Percentiles rank a stretch among this genome's conserved stretches.
phyloP scores from a whole-genome alignment of 2,113 vertebrate genomes.

The Amia ocellicauda region DNA sequence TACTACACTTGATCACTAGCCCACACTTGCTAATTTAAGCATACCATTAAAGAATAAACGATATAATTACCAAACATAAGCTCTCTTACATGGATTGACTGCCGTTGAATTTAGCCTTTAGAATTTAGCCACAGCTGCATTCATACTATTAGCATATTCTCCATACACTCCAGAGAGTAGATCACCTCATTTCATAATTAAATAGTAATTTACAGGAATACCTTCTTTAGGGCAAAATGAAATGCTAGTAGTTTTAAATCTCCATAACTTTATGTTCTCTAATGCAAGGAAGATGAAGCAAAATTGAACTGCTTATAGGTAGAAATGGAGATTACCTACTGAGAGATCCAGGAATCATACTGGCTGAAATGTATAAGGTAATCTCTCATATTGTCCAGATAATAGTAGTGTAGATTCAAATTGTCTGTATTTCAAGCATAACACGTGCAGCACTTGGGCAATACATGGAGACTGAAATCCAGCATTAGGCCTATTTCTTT shows the following conservation, averaged over 20 bases:
- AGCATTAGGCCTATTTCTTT: too few species aligned
- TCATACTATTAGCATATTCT: slow-evolving; percentile 3
- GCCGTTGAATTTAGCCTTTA: not conserved
- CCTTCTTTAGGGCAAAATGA: not conserved
- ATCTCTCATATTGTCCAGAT: too few species aligned
- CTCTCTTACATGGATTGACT: not conserved
- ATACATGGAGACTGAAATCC: too few species aligned
- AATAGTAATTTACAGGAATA: slow-evolving; percentile 17
- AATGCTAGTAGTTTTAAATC: not conserved
- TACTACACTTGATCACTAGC: slow-evolving; percentile 6
- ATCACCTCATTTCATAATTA: slow-evolving; percentile 22
- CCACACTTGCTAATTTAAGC: slow-evolving; percentile 10
- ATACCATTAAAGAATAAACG: slow-evolving; percentile 13
- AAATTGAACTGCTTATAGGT: too few species aligned
- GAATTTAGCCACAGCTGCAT: slow-evolving; percentile 8
- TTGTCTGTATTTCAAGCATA: too few species aligned
- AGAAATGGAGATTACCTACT: too few species aligned
- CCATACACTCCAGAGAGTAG: slow-evolving; percentile 16
- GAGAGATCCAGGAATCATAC: too few species aligned
- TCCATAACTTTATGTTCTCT: not conserved
- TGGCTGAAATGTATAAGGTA: too few species aligned
- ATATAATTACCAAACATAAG: slow-evolving; percentile 11
- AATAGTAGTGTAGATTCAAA: too few species aligned
- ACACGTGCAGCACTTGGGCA: too few species aligned
- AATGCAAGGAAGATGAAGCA: too few species aligned